These are phyloP conservation scores for Lasioglossum lativentre DNA, from an alignment of 2,888 invertebrate species.

Conservation along the genomic window DNA sequence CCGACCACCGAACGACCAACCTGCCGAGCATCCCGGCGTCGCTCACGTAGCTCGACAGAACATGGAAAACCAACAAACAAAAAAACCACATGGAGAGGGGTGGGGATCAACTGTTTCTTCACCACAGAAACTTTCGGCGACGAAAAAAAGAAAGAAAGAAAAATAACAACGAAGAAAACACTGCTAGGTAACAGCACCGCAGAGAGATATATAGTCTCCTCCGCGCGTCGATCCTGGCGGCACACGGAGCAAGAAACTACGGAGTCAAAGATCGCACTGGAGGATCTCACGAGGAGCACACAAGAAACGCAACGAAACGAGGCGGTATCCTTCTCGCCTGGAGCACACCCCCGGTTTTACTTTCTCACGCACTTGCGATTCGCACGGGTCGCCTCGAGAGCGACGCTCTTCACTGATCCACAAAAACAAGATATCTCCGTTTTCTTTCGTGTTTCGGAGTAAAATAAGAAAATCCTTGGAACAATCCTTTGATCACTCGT, in stretches of 20 bases:
- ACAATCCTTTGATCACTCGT: not conserved
- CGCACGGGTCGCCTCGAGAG: slow-evolving; percentile 38
- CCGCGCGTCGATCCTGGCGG: not conserved
- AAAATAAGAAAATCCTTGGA: not conserved
- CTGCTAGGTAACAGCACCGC: not conserved
- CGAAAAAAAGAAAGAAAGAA: no score
- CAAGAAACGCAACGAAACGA: slow-evolving; percentile 34
- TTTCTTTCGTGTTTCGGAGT: not conserved
- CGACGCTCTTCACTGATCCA: slow-evolving; percentile 15
- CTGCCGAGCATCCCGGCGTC: slow-evolving; percentile 31
- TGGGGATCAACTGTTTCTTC: not conserved
- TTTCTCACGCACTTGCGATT: slow-evolving; percentile 57
- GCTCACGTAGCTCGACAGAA: not conserved
- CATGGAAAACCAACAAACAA: not conserved
- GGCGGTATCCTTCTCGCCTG: slow-evolving; percentile 41
- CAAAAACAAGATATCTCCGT: not conserved
- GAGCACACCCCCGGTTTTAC: slow-evolving; percentile 51
- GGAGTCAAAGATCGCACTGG: slow-evolving; percentile 18
- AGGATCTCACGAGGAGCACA: slow-evolving; percentile 49
- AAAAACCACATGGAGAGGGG: not conserved
- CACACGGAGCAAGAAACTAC: slow-evolving; percentile 26
- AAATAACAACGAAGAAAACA: not conserved
- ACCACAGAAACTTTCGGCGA: not conserved
- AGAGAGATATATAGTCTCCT: not conserved
- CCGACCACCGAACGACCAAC: slow-evolving; percentile 49